Base-by-base conservation (phyloP, 2,888 invertebrate species). In the Cephus rjabovi region DNA sequence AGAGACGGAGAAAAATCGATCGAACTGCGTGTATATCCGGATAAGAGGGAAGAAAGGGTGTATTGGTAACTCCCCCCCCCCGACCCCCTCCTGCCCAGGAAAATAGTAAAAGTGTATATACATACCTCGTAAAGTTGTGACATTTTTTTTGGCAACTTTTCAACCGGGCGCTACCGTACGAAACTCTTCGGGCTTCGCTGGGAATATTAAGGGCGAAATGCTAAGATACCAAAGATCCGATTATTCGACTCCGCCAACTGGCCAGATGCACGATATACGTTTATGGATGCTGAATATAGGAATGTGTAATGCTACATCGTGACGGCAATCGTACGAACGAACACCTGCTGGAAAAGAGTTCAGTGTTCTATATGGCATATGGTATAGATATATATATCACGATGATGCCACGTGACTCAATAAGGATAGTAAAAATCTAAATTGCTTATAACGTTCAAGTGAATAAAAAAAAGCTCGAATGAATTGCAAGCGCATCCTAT, bases 201-300 rank as follows among this genome's bases (percentile, higher is more conserved):
- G 0, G 35, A 35, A 74, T 33, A 15, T 35, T 12, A 35, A 15
- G 23, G 75, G 34, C 23, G n/a, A 23, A 35, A 34, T 37, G 69
- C 70, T 70, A 75, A 69, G 69, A 76, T 76, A 33, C 30, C 31
- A 34, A 34, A 83, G 80, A 83, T 76, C 73, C 78, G 86, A 83
- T 86, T 84, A 86, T 84, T 84, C 82, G 83, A 82, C 81, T 85
- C 83, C 83, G 86, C 84, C 81, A 83, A 86, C 81, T 83, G 81
- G 81, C 82, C 83, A 81, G 82, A 81, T 83, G 80, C 75, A 78
- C 69, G 77, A 76, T 76, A 79, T 80, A 77, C 82, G 82, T 85
- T 86, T 86, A 83, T 84, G 83, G 82, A 23, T 56, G 56, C 23
- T 56, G 56, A 15, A 56, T 56, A 40, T 15, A 56, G 56, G 23